phyloP scores from a whole-genome alignment of 2,797 vertebrate species.

The Fratercula arctica region DNA sequence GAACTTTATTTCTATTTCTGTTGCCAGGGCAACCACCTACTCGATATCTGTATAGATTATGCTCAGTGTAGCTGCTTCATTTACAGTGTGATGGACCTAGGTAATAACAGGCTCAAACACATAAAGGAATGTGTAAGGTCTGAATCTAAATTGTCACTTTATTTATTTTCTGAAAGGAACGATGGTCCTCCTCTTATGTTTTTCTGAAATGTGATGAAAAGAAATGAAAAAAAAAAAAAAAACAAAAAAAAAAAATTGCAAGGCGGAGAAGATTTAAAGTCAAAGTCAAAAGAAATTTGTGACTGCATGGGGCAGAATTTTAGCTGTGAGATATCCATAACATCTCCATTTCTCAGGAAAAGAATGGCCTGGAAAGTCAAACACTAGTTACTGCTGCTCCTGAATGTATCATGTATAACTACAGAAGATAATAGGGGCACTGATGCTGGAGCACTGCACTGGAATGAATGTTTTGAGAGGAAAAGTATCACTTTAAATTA shows the following conservation, averaged over 20 bases:
- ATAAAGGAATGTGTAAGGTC: neutral
- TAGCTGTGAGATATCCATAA: no score
- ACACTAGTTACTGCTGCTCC: neutral
- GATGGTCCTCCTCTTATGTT: neutral
- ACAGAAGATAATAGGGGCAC: neutral
- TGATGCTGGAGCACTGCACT: neutral
- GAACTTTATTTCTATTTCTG: conserved; percentile 35
- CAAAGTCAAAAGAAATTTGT: neutral
- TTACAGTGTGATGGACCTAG: neutral
- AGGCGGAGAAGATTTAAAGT: neutral
- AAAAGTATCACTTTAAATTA: neutral
- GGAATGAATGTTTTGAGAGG: neutral
- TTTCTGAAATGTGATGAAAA: neutral
- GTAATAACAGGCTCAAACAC: neutral
- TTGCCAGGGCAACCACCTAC: conserved; percentile 31
- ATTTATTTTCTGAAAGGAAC: neutral
- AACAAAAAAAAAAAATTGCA: neutral
- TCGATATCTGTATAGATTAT: neutral
- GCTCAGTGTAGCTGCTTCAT: neutral
- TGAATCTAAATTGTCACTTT: neutral
- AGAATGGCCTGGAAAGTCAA: neutral
- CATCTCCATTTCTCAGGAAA: neutral
- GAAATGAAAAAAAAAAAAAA: neutral
- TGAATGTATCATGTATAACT: neutral
- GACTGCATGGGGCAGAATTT: neutral